Evolutionary conservation across 2,888 invertebrate genomes (phyloP), one percentile per base, ranked within the genome.

Genomic region (Ametastegia equiseti): DNA sequence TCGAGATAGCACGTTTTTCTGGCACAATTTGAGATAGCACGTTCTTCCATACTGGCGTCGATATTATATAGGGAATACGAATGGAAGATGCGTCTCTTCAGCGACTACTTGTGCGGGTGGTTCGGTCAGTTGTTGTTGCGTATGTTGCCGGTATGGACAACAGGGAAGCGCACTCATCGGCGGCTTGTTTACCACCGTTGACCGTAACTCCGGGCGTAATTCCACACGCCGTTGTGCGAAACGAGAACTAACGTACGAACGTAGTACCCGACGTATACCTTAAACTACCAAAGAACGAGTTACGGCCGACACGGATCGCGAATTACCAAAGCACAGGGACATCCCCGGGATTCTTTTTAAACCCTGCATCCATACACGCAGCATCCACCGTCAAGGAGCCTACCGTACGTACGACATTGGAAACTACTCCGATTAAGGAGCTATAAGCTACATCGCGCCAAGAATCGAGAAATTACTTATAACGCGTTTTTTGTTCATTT

Each of bases 151-250:
- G 15, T 30, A 50, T 86, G 88, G 83, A 84, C 86, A 89, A 91
- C 90, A 91, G 89, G 87, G 87, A 91, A 90, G 90, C 88, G 88
- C 90, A 90, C 90, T 90, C 89, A 88, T 90, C 85, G 88, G 84
- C 86, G 87, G 88, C 89, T 89, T 90, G 90, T 90, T 90, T 88
- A 87, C 85, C 87, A 86, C 84, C 85, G 86, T 88, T 87, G 13
- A 71, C 84, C 88, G 90, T 89, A 89, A 90, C 89, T 89, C 89
- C 87, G 86, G 86, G 86, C 84, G 85, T 86, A 85, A 36, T 39
- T 67, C 39, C 67, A 39, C 36, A 23, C 54, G n/a, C n/a, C n/a
- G n/a, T n/a, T n/a, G n/a, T n/a, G n/a, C 54, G 83, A 86, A 85
- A 86, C 86, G 86, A 86, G 84, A 82, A 84, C 82, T 80, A 84